Percentiles rank a stretch among this genome's conserved stretches.
phyloP scores from a whole-genome alignment of 2,113 vertebrate species.

The Microtus montanus region DNA sequence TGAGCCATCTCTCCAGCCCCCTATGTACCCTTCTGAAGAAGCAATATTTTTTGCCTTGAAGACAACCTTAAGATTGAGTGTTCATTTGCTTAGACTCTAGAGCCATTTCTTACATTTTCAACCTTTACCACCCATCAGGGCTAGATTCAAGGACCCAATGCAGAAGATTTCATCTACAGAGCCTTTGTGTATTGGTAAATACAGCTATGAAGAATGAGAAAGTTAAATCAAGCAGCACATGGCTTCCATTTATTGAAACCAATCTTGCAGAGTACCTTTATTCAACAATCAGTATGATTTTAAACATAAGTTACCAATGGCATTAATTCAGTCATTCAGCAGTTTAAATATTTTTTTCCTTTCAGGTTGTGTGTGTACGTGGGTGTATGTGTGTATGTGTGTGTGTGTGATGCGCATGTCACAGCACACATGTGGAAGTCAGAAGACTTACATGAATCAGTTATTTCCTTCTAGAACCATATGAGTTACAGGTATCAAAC shows the following conservation, averaged over 20 bases:
- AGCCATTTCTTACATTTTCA: not conserved
- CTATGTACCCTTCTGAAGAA: not conserved
- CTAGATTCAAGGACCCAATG: not conserved
- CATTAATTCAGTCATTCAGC: not conserved
- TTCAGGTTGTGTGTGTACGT: not conserved
- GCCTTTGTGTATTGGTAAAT: not conserved
- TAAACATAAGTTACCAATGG: not conserved
- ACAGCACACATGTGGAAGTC: not conserved
- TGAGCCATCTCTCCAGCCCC: no score
- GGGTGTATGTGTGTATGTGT: no score
- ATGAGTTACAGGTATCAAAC: not conserved
- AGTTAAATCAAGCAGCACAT: fast-evolving
- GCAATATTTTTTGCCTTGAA: not conserved
- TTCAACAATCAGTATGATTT: not conserved
- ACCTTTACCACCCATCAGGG: no score
- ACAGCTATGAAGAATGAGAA: not conserved
- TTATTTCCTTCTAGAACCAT: not conserved
- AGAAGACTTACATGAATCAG: not conserved
- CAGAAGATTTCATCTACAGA: not conserved
- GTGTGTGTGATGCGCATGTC: not conserved
- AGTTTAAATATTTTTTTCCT: not conserved
- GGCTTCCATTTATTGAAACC: not conserved
- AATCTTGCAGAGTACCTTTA: not conserved
- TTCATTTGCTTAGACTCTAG: not conserved
- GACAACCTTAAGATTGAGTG: not conserved